Base-by-base conservation (phyloP, 1,140 invertebrate genomes). In the Bombus superbus region DNA sequence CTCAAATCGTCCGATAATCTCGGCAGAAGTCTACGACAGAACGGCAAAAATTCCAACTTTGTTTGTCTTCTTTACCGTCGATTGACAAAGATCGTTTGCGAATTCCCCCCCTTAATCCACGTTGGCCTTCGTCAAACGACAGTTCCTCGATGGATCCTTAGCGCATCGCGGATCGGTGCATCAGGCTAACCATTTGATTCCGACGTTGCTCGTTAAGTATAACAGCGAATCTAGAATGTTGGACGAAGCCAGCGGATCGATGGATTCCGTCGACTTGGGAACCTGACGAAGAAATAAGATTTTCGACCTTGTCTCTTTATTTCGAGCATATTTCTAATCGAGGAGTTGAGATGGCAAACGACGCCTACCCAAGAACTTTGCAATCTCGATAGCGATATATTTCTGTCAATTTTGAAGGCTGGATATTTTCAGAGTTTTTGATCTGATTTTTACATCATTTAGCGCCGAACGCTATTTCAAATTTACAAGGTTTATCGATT, bases 131-230 rank as follows among this genome's bases (percentile, higher is more conserved):
- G 64, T 86, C 72, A 74, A 89, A 79, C 80, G 75, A 84, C 59
- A 72, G 85, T 79, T 79, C 57, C 66, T 83, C 25, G 40, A 40
- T 32, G 40, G 76, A 53, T 77, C 68, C 59, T 72, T 81, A 86
- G 53, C 57, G 59, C 76, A 66, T 73, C 74, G 25, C 22, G 1
- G 11, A 44, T 66, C 47, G 1, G 18, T 8, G 47, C n/a, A 11
- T 89, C 66, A 86, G 53, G 72, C 64, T n/a, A 77, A 28, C 88
- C 85, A 89, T 80, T 89, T 89, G 18, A 75, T 73, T 18, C 88
- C 77, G 3, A 89, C 18, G 64, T 68, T 78, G 80, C 59, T 86
- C n/a, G 84, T 83, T 84, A 89, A 81, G 57, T 72, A 83, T 25
- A 83, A 25, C 44, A 80, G 2, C 68, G 80, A 47, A n/a, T 68